These are phyloP conservation scores for Vannuccia rotundouncinata DNA, from an alignment of 2,888 invertebrate species.

Conservation along the genomic window DNA sequence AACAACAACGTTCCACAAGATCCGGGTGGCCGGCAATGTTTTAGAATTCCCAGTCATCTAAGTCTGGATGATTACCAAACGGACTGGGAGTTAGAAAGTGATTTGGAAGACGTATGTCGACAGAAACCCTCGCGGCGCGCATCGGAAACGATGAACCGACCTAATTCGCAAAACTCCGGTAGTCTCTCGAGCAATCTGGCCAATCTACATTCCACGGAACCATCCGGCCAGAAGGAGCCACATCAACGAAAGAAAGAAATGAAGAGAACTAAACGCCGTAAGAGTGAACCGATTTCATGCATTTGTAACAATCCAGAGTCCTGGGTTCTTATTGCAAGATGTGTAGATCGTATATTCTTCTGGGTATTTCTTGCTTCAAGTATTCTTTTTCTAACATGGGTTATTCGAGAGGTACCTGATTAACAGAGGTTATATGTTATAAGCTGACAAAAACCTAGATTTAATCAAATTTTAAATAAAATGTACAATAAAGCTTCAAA, in stretches of 20 bases:
- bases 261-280: background rate
- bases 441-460: too few relatives aligned
- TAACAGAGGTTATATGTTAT: background rate
- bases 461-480: too few relatives aligned
- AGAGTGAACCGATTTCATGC: constrained; percentile 40
- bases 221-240: background rate
- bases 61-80: background rate
- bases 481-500: too few relatives aligned
- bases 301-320: constrained; percentile 30
- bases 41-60: background rate
- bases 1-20: background rate
- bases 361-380: constrained; percentile 45
- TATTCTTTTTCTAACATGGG: constrained; percentile 4
- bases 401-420: background rate
- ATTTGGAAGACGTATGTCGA: background rate
- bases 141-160: background rate
- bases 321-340: constrained; percentile 43
- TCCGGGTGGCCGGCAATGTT: too few relatives aligned
- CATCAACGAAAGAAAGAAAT: background rate
- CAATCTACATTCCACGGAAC: too few relatives aligned
- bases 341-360: constrained; percentile 44
- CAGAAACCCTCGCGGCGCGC: background rate
- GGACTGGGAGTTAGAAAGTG: background rate
- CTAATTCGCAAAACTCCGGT: too few relatives aligned
- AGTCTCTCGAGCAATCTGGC: too few relatives aligned